phyloP scores from a whole-genome alignment of 2,888 invertebrate genomes.

The Parnassius glacialis region DNA sequence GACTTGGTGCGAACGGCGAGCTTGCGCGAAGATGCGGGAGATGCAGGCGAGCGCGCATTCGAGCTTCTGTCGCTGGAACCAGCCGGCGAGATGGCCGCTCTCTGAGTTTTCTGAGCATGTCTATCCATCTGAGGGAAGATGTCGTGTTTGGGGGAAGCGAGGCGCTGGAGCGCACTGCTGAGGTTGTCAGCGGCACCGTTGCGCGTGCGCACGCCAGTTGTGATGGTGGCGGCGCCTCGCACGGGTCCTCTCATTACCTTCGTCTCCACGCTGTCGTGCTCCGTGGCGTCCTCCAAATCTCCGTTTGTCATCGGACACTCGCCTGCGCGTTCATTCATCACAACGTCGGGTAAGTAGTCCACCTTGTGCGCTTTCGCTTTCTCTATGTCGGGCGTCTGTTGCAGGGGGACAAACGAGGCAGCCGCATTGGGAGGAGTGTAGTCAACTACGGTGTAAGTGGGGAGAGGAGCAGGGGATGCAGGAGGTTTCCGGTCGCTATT shows the following conservation, averaged over 20 bases:
- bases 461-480: conserved; percentile 39
- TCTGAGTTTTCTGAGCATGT: conserved; percentile 46
- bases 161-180: conserved; percentile 81
- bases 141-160: conserved; percentile 53
- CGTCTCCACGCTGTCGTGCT: conserved; percentile 83
- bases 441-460: conserved; percentile 72
- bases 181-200: conserved; percentile 53
- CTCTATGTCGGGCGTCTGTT: conserved; percentile 75
- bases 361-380: conserved; percentile 72
- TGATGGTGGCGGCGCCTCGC: conserved; percentile 86
- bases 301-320: too few relatives aligned
- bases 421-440: conserved; percentile 65
- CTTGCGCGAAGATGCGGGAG: conserved; percentile 56
- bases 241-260: conserved; percentile 89
- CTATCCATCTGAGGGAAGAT: conserved; percentile 27
- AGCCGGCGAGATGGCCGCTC: background rate
- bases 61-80: background rate
- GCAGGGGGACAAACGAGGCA: conserved; percentile 72
- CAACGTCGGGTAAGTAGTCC: conserved; percentile 73
- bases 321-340: conserved; percentile 49
- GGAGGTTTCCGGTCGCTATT: conserved; percentile 41
- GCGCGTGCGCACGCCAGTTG: conserved; percentile 79
- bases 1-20: conserved; percentile 83
- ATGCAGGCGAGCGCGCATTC: conserved; percentile 80
- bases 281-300: conserved; percentile 67